Conservation (phyloP, 1,140 invertebrate genomes). For the Caerostris extrusa region DNA sequence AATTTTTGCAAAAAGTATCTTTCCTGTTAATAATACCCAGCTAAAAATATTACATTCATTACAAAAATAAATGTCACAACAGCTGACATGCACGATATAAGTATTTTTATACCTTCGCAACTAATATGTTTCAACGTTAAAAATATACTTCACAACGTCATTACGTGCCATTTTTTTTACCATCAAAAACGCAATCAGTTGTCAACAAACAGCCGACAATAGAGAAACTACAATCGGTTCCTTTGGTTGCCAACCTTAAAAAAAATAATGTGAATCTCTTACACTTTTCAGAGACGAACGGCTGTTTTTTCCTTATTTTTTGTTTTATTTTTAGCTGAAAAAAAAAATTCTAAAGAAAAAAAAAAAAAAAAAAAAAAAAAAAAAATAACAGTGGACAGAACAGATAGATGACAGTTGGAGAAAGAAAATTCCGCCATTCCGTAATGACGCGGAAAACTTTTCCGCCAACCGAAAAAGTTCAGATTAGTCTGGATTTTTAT, state of each 20-base stretch:
- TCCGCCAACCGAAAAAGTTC: background rate
- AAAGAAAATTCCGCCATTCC: background rate
- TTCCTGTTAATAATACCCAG: no score
- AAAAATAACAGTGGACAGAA: background rate
- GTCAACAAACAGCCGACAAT: background rate
- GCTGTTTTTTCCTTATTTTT: background rate
- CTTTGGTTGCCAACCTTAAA: background rate
- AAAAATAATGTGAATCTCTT: background rate
- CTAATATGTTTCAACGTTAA: no score
- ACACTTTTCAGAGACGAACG: background rate
- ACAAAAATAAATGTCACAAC: no score
- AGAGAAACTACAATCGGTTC: background rate
- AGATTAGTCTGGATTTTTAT: slow-evolving; percentile 19
- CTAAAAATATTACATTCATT: no score
- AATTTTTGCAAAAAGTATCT: no score
- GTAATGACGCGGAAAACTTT: slow-evolving; percentile 27
- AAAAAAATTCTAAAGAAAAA: background rate
- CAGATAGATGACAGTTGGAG: slow-evolving; percentile 8
- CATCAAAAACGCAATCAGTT: no score
- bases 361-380: background rate
- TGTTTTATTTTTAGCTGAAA: background rate
- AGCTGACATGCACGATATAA: no score
- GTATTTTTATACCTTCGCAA: no score
- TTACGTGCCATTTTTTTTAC: no score
- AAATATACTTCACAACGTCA: no score